Percentiles rank a stretch among this genome's conserved stretches.
phyloP scores from a whole-genome alignment of 2,888 invertebrate genomes.

The Eretmocerus hayati region DNA sequence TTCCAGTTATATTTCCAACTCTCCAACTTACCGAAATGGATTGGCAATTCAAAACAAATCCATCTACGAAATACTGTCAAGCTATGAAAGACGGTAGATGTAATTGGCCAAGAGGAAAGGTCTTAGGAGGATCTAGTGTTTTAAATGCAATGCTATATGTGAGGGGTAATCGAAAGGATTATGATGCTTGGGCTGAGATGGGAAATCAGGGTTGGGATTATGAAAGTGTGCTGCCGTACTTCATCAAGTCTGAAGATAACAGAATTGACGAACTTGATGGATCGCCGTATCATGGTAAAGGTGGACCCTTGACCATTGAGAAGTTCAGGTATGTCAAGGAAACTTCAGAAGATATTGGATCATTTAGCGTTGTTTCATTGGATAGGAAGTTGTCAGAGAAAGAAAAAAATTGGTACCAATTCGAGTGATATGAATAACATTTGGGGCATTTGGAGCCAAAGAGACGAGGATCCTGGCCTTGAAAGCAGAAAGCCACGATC shows the following conservation, averaged over 20 bases:
- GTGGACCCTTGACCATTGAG: slow-evolving; percentile 69
- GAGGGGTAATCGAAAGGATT: slow-evolving; percentile 76
- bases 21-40: slow-evolving; percentile 69
- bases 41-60: slow-evolving; percentile 76
- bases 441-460: too few species aligned
- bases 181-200: slow-evolving; percentile 73
- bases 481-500: too few species aligned
- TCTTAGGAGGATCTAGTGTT: slow-evolving; percentile 65
- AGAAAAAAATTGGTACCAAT: too few species aligned
- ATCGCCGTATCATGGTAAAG: slow-evolving; percentile 61
- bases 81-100: slow-evolving; percentile 41
- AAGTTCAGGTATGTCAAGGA: slow-evolving; percentile 54
- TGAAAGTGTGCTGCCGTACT: slow-evolving; percentile 66
- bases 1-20: slow-evolving; percentile 64
- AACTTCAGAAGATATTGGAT: too few species aligned
- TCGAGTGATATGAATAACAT: too few species aligned
- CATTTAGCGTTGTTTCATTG: too few species aligned
- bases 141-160: slow-evolving; percentile 87
- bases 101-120: slow-evolving; percentile 49
- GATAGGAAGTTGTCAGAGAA: too few species aligned
- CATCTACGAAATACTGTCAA: slow-evolving; percentile 61
- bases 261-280: slow-evolving; percentile 55
- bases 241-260: slow-evolving; percentile 74
- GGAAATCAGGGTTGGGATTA: slow-evolving; percentile 79
- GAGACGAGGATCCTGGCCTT: too few species aligned